These are phyloP conservation scores for Brachypodius melanocephalos DNA, from an alignment of 2,113 vertebrate genomes.

Conservation along the genomic window DNA sequence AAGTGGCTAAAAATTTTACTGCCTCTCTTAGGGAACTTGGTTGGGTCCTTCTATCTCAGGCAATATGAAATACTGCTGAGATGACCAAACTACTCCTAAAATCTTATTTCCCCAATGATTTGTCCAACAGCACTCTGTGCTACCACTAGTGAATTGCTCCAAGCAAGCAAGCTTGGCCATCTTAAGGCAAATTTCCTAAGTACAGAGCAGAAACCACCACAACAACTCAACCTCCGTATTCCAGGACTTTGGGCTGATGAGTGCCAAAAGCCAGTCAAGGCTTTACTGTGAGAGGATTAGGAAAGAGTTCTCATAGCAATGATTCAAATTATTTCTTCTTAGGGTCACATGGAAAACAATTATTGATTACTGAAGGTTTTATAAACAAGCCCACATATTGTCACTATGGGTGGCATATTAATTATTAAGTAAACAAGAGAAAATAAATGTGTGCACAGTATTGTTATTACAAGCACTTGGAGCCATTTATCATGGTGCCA, in stretches of 20 bases:
- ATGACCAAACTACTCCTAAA: background rate
- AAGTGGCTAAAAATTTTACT: background rate
- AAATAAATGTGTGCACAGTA: slow-evolving; percentile 36
- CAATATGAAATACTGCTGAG: background rate
- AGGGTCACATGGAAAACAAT: background rate
- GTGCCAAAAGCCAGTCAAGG: background rate
- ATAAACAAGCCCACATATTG: slow-evolving; percentile 24
- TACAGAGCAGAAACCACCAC: background rate
- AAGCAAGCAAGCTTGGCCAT: background rate
- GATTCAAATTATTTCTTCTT: background rate
- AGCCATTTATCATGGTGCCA: slow-evolving; percentile 28
- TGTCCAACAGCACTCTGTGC: background rate
- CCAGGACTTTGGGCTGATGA: background rate
- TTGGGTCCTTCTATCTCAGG: background rate
- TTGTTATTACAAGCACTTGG: slow-evolving; percentile 12
- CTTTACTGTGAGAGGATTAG: background rate
- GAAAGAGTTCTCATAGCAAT: background rate
- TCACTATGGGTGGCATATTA: slow-evolving; percentile 43
- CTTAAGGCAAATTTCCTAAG: background rate
- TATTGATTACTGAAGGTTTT: slow-evolving; percentile 44
- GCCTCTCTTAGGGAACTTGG: background rate
- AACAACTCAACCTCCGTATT: background rate
- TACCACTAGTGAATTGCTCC: background rate
- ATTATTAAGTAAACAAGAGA: slow-evolving; percentile 57
- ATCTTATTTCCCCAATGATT: background rate